Evolutionary conservation across 1,140 invertebrate genomes (phyloP).

Genomic region (Drosophila rhopaloa): DNA sequence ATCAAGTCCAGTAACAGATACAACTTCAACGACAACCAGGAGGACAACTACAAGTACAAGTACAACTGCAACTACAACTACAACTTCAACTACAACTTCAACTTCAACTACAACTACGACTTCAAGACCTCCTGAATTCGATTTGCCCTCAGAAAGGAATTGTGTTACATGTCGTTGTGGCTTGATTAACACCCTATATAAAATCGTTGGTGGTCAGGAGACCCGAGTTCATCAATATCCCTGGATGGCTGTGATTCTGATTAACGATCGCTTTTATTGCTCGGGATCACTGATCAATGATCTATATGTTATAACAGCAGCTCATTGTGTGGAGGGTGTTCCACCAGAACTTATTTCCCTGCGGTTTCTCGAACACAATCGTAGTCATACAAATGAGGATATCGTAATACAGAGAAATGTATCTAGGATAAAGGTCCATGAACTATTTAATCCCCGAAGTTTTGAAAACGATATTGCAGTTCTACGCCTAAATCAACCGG

Average conservation of each 20-base stretch:
- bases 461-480: conserved; percentile 94
- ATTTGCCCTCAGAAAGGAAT: conserved; percentile 36
- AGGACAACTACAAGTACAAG: background rate
- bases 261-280: conserved; percentile 90
- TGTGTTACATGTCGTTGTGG: conserved; percentile 88
- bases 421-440: conserved; percentile 86
- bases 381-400: conserved; percentile 50
- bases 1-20: background rate
- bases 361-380: conserved; percentile 89
- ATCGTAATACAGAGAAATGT: conserved; percentile 46
- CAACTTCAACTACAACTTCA: background rate
- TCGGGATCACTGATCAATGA: conserved; percentile 89
- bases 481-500: conserved; percentile 88
- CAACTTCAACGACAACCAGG: conserved; percentile 5
- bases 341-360: conserved; percentile 87
- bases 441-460: conserved; percentile 88
- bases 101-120: conserved; percentile 11
- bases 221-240: conserved; percentile 90
- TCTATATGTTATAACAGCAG: conserved; percentile 75
- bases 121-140: conserved; percentile 12
- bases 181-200: conserved; percentile 87
- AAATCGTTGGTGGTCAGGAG: conserved; percentile 90
- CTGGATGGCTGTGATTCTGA: conserved; percentile 89
- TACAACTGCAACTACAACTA: background rate
- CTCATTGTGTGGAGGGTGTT: conserved; percentile 85